A percentile compares a stretch with the other conserved stretches of the same genome.
Conservation (phyloP, 2,797 vertebrate genomes). For the Crax fasciolata region DNA sequence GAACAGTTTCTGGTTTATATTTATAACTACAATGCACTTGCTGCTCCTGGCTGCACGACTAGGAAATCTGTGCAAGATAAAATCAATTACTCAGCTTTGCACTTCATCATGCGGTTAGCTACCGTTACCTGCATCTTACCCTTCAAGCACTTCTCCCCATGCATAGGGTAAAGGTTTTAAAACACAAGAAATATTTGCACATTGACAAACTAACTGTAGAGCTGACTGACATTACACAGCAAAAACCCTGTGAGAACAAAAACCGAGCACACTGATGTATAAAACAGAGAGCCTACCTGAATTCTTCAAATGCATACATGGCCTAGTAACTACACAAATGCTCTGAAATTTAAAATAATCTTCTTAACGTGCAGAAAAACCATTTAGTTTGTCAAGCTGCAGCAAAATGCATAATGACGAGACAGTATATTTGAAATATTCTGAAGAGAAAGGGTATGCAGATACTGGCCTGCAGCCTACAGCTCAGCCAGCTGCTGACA, state of each 20-base stretch:
- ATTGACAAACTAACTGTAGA: slow-evolving; percentile 60
- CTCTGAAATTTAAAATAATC: slow-evolving; percentile 74
- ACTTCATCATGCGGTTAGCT: slow-evolving; percentile 69
- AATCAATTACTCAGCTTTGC: slow-evolving; percentile 72
- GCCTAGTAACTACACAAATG: slow-evolving; percentile 81
- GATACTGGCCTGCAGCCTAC: slow-evolving; percentile 86
- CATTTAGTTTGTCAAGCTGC: slow-evolving; percentile 82
- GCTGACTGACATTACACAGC: slow-evolving; percentile 84
- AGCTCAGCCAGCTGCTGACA: slow-evolving; percentile 86
- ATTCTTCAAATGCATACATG: slow-evolving; percentile 97
- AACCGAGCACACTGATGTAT: slow-evolving; percentile 73
- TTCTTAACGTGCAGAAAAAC: slow-evolving; percentile 76
- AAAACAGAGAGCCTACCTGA: slow-evolving; percentile 88
- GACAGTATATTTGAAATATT: slow-evolving; percentile 79
- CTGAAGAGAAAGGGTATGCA: slow-evolving; percentile 83
- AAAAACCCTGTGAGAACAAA: slow-evolving; percentile 82
- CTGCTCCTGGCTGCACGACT: slow-evolving; percentile 49
- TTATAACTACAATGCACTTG: slow-evolving; percentile 60
- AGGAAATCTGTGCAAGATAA: slow-evolving; percentile 47
- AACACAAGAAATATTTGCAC: slow-evolving; percentile 24
- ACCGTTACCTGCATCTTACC: slow-evolving; percentile 48
- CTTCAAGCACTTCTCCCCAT: slow-evolving; percentile 58
- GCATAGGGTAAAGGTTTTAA: slow-evolving; percentile 25
- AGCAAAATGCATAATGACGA: slow-evolving; percentile 78
- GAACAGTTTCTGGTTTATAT: slow-evolving; percentile 69